Evolutionary conservation across 37 sponge, comb jelly and placozoan species (phyloP), one percentile per base, ranked within the genome.

Genomic region (Chondrosia reniformis): DNA sequence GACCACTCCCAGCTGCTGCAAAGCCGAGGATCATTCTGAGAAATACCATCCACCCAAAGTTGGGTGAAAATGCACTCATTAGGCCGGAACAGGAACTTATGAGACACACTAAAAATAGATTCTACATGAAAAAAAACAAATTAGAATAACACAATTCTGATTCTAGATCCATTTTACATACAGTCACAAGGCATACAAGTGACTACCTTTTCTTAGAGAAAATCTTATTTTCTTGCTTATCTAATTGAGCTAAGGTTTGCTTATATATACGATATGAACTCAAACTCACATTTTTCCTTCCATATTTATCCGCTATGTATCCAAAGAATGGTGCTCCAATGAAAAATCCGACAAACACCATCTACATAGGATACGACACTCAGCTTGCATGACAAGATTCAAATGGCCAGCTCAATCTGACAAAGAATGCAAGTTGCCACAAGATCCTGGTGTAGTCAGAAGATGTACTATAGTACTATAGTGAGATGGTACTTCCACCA

Each of bases 21-120:
- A 83, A 13, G 0, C 84, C 84, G 12, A 78, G n/a, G 55, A 83
- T 21, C 17, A 28, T 74, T 25, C 84, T 33, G 21, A 78, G 34
- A 22, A 83, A 39, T 24, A 83, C 63, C 67, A 83, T 34, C 65
- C 65, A 83, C 38, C 45, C 52, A 37, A 62, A 83, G 31, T 39
- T 81, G 31, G 77, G 78, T 17, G 84, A 76, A 22, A 83, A 79
- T 12, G 84, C 79, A 63, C 84, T 79, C 41, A 83, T 49, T 4
- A 83, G 7, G 4, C 76, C 77, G 80, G 54, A 83, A n/a, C n/a
- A n/a, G n/a, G n/a, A n/a, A n/a, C n/a, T n/a, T n/a, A n/a, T n/a
- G n/a, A n/a, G n/a, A n/a, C n/a, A n/a, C n/a, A n/a, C n/a, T n/a
- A n/a, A n/a, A n/a, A n/a, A n/a, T n/a, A n/a, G n/a, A n/a, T n/a